Base-by-base conservation (phyloP, 2,113 vertebrate species). In the Tapirus terrestris region DNA sequence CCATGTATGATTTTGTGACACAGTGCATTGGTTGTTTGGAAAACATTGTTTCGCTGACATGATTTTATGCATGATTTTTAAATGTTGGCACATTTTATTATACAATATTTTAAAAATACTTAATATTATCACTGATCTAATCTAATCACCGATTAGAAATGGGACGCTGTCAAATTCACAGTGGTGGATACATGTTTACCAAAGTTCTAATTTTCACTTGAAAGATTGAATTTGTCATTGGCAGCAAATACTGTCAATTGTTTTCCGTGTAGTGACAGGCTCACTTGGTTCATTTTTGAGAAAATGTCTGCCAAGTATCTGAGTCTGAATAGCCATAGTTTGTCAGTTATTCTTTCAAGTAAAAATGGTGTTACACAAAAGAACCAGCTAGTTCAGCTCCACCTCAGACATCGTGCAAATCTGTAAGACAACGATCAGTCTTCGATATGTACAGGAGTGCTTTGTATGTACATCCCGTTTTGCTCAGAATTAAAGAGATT, bases 201-300 rank as follows among this genome's bases (percentile, higher is more conserved):
- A 86, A 68, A 97, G 94, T 96, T 75, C 43, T 84, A 60, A 75
- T 56, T 91, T 93, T 89, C 5, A 0, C 65, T 95, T 56, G 8
- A 43, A 91, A 45, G 51, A 33, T 70, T 67, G 92, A 81, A 80
- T 79, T 96, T 94, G 61, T 90, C 8, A 87, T 31, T 90, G 83
- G 33, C 31, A 79, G 70, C 14, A 88, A 75, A 85, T 36, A 20
- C n/a, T 61, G 63, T 63, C 29, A 36, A 43, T 91, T 58, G 8
- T 82, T 85, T 96, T 56, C 27, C 12, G n/a, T 58, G 16, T 77
- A 45, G 27, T 75, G 11, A 79, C 8, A 31, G 48, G 8, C 25
- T 80, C 67, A 27, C 48, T 89, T 86, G 27, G 29, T 33, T 96
- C 8, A 48, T 31, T 93, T 87, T 92, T 83, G 51, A 85, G 76